Percentiles rank a stretch among this genome's conserved stretches.
phyloP scores from a whole-genome alignment of 2,888 invertebrate genomes.

The Watsonalla binaria region DNA sequence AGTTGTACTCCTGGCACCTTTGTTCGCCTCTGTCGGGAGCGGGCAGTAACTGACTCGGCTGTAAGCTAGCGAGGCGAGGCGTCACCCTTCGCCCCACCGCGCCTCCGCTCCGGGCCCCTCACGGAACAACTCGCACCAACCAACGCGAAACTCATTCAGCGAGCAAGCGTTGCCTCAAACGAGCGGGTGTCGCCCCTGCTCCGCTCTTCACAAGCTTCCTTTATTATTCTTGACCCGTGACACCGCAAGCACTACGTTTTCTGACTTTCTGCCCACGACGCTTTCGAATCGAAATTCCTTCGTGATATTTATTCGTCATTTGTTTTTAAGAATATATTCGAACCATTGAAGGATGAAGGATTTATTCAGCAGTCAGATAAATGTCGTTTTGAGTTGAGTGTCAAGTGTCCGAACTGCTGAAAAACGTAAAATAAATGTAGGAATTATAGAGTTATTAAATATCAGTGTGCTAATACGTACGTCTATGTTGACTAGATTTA shows the following conservation, averaged over 20 bases:
- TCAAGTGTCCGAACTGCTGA: too few relatives aligned
- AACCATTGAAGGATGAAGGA: background rate
- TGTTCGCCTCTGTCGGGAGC: conserved; percentile 46
- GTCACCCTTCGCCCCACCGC: conserved; percentile 45
- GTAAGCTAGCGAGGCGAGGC: conserved; percentile 23
- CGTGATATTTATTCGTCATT: background rate
- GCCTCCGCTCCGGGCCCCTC: conserved; percentile 48
- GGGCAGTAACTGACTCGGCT: conserved; percentile 40
- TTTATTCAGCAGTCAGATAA: background rate
- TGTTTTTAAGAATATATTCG: background rate
- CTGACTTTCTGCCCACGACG: conserved; percentile 1
- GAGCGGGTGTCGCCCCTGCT: conserved; percentile 10
- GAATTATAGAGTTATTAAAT: too few relatives aligned
- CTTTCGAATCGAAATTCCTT: background rate
- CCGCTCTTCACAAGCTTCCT: conserved; percentile 6
- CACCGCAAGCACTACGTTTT: conserved; percentile 13
- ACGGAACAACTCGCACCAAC: conserved; percentile 17
- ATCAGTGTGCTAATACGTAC: too few relatives aligned
- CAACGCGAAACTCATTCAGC: conserved; percentile 33
- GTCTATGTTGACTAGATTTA: too few relatives aligned
- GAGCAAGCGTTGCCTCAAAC: conserved; percentile 23
- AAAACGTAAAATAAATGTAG: too few relatives aligned
- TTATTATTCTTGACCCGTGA: conserved; percentile 8
- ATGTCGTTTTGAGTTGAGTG: background rate
- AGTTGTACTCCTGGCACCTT: conserved; percentile 29